Evolutionary conservation across 2,797 vertebrate species (phyloP).

Genomic region (Denticeps clupeoides): DNA sequence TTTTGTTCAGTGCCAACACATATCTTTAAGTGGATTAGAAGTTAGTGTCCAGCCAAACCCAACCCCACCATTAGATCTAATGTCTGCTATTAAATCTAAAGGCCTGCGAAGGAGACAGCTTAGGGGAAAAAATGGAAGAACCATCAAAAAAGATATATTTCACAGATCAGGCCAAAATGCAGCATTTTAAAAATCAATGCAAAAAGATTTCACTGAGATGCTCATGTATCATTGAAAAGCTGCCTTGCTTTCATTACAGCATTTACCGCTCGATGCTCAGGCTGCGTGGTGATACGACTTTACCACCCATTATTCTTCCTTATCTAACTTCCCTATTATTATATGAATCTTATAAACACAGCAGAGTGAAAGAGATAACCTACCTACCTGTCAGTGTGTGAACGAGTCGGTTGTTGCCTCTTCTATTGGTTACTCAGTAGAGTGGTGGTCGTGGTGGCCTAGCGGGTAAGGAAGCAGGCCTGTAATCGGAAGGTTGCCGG

Average conservation of each 20-base stretch:
- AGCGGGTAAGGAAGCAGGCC: too few relatives aligned
- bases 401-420: too few relatives aligned
- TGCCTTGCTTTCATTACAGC: constrained; percentile 44
- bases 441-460: too few relatives aligned
- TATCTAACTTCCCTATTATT: constrained; percentile 38
- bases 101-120: constrained; percentile 19
- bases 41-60: constrained; percentile 12
- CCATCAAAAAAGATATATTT: constrained; percentile 38
- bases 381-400: too few relatives aligned
- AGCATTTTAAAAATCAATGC: constrained; percentile 56
- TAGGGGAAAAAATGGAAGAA: constrained; percentile 23
- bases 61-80: constrained; percentile 25
- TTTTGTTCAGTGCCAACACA: too few relatives aligned
- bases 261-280: constrained; percentile 38
- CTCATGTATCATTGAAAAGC: constrained; percentile 38
- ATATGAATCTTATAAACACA: constrained; percentile 5
- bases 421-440: too few relatives aligned
- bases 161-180: constrained; percentile 30
- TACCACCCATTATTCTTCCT: constrained; percentile 36
- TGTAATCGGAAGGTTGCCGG: too few relatives aligned
- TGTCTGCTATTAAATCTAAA: constrained; percentile 30
- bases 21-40: constrained; percentile 24
- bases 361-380: too few relatives aligned
- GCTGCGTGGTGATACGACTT: constrained; percentile 40
- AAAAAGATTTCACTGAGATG: constrained; percentile 49